Conservation (phyloP, 2,888 invertebrate genomes). For the Cybosia mesomella region DNA sequence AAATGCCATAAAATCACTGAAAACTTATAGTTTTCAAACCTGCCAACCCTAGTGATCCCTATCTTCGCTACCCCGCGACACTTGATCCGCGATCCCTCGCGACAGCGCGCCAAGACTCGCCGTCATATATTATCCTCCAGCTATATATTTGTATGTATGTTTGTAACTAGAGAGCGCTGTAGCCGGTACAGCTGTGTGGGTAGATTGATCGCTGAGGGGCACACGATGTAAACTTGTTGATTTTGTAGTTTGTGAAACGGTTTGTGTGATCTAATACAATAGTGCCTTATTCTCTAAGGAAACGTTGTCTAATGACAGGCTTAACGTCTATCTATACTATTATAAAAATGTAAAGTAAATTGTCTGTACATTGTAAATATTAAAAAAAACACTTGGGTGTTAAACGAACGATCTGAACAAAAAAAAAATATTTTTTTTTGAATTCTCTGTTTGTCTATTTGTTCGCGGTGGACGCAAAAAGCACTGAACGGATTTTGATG, state of each 20-base stretch:
- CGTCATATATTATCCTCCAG: conserved; percentile 27
- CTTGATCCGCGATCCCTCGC: conserved; percentile 47
- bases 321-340: neutral
- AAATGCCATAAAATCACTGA: neutral
- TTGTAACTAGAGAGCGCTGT: neutral
- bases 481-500: no score
- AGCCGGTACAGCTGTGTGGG: conserved; percentile 17
- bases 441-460: no score
- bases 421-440: no score
- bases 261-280: conserved; percentile 5
- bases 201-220: conserved; percentile 17
- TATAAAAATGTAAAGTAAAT: no score
- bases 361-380: no score
- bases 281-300: neutral
- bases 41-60: conserved; percentile 36
- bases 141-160: conserved; percentile 15
- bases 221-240: conserved; percentile 18
- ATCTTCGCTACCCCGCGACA: conserved; percentile 41
- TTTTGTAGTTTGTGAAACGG: conserved; percentile 11
- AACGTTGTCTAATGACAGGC: neutral
- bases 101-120: conserved; percentile 30
- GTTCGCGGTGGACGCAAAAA: no score
- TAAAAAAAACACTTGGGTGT: no score
- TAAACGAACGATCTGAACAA: no score
- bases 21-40: neutral